A percentile compares a stretch with the other conserved stretches of the same genome.
phyloP scores from a whole-genome alignment of 2,797 vertebrate genomes.

The Etheostoma nigrum region DNA sequence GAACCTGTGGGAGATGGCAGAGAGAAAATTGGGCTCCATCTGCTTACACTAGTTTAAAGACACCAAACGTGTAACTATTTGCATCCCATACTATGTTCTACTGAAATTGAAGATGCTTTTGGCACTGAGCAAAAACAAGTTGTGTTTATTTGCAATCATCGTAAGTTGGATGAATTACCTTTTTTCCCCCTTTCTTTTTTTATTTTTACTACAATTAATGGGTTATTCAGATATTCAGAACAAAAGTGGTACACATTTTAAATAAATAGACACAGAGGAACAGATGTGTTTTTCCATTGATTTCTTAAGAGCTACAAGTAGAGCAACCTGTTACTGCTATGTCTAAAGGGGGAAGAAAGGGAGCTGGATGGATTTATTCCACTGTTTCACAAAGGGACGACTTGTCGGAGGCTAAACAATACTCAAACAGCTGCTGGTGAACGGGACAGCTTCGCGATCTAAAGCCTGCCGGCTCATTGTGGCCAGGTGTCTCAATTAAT shows the following conservation, averaged over 20 bases:
- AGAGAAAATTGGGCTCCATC: conserved; percentile 36
- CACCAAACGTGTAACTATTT: neutral
- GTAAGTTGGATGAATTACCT: neutral
- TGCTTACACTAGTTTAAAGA: conserved; percentile 30
- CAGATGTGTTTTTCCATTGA: neutral
- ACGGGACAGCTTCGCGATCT: conserved; percentile 7
- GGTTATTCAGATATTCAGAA: neutral
- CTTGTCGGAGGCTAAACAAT: conserved; percentile 35
- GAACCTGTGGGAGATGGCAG: conserved; percentile 85
- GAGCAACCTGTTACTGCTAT: neutral
- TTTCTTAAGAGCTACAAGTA: neutral
- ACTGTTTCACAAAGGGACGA: conserved; percentile 26
- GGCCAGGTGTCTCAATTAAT: conserved; percentile 50
- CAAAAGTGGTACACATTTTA: neutral
- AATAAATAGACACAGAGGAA: neutral
- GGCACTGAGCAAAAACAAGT: neutral
- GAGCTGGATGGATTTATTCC: conserved; percentile 1
- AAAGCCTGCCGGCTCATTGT: conserved; percentile 22
- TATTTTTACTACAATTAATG: neutral
- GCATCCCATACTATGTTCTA: neutral
- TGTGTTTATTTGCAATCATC: neutral
- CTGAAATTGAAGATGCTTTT: neutral
- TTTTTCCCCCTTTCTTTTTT: neutral
- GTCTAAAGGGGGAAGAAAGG: conserved; percentile 1
- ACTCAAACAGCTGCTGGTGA: conserved; percentile 45